Base-by-base conservation (phyloP, 1,140 invertebrate species). In the Lasioglossum albipes region DNA sequence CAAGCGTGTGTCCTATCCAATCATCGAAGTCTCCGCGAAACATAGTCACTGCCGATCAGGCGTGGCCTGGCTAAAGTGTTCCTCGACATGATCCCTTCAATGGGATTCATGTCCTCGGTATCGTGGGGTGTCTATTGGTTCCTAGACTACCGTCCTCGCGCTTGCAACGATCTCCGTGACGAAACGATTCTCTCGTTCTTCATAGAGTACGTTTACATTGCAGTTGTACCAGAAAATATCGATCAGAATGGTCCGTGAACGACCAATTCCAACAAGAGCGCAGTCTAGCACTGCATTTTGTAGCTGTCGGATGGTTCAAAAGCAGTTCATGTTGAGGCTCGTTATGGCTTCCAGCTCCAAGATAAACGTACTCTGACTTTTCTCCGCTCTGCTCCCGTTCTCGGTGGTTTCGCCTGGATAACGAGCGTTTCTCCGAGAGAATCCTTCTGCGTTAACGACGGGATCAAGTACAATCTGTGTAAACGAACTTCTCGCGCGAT, bases 71-170 rank as follows among this genome's bases (percentile, higher is more conserved):
- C 81, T 75, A 59, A 86, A 85, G 71, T 82, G 79, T 82, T 84
- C 84, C 84, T 86, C 75, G 77, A 68, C 72, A 68, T 67, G 49
- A 57, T 75, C 75, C 18, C 62, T 62, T 20, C 81, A 45, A 12
- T 20, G 42, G 69, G 41, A 64, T 31, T 41, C 62, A 68, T 62
- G 68, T 70, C 27, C 18, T 67, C 64, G 61, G 69, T 82, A 59
- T 70, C 70, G 72, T 75, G 78, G 73, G 74, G 80, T 67, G 70
- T 78, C 79, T 45, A 65, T 82, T 87, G 86, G 81, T 86, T 86
- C 82, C 82, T 86, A 82, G 67, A 79, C 66, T 84, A 81, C 81
- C 84, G 81, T 86, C 84, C 84, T 87, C 71, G 81, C 81, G 66
- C 49, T 77, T 61, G 54, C 64, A 78, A 76, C 79, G 74, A 78